Conservation (phyloP, 1,140 invertebrate species). For the Diploscapter pachys region DNA sequence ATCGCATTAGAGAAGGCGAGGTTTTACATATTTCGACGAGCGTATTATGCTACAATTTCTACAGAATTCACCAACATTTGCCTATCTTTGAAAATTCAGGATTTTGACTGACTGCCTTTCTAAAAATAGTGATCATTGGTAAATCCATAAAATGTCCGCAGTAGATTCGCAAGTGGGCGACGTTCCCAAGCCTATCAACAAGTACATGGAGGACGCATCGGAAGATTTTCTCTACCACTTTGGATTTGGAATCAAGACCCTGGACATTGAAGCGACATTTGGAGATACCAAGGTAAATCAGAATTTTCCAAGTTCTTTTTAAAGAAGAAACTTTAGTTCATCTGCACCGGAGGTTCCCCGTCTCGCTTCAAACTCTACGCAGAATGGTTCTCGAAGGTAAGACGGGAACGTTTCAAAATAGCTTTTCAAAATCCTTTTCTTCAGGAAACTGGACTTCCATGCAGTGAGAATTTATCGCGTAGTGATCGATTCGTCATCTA, state of each 20-base stretch:
- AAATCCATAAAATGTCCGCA: no score
- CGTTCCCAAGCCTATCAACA: conserved; percentile 5
- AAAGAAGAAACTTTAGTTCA: conserved; percentile 71
- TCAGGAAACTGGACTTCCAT: conserved; percentile 77
- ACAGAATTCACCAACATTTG: no score
- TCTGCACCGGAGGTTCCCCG: conserved; percentile 94
- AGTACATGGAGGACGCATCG: conserved; percentile 18
- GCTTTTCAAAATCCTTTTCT: no score
- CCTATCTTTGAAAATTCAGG: no score
- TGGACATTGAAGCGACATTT: conserved; percentile 92
- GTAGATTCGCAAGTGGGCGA: no score
- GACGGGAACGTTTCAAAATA: conserved; percentile 63
- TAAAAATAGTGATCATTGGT: no score
- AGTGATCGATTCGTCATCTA: conserved; percentile 94
- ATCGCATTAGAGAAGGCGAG: no score
- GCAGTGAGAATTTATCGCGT: conserved; percentile 84
- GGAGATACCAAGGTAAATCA: conserved; percentile 82
- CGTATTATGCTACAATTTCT: no score
- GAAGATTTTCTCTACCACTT: conserved; percentile 89
- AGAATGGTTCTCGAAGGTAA: conserved; percentile 71
- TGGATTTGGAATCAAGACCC: conserved; percentile 80
- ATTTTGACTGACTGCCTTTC: no score
- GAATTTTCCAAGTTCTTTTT: conserved; percentile 1
- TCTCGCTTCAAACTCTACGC: conserved; percentile 91
- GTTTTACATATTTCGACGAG: no score